These are phyloP conservation scores for Sceloporus tristichus DNA, from an alignment of 2,113 vertebrate species.

Conservation along the genomic window DNA sequence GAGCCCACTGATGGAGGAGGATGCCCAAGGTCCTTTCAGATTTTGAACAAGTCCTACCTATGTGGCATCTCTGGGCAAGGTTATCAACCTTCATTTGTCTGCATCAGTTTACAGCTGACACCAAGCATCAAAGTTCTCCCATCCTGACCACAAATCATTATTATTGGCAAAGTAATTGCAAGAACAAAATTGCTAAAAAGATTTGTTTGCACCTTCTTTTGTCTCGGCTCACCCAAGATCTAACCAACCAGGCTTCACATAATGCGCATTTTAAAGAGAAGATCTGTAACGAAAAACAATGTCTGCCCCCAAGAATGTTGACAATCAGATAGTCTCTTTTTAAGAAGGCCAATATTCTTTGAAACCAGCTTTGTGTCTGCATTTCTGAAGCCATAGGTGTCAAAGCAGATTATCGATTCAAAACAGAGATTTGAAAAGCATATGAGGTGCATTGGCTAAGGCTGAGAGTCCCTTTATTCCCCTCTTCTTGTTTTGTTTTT, in stretches of 20 bases:
- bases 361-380: slow-evolving; percentile 55
- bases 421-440: slow-evolving; percentile 65
- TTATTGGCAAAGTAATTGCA: slow-evolving; percentile 75
- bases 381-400: slow-evolving; percentile 69
- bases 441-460: slow-evolving; percentile 53
- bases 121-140: slow-evolving; percentile 44
- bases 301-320: not conserved
- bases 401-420: slow-evolving; percentile 71
- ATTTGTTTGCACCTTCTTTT: slow-evolving; percentile 65
- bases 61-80: not conserved
- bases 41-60: not conserved
- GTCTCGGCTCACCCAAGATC: slow-evolving; percentile 52
- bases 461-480: slow-evolving; percentile 52
- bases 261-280: slow-evolving; percentile 15
- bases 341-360: slow-evolving; percentile 47
- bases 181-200: slow-evolving; percentile 66
- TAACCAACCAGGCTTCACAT: slow-evolving; percentile 43
- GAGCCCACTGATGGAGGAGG: not conserved
- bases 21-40: not conserved
- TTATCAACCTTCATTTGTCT: not conserved
- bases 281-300: not conserved
- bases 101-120: slow-evolving; percentile 9
- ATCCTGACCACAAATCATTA: slow-evolving; percentile 58
- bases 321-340: not conserved
- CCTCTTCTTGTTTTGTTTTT: slow-evolving; percentile 19